Evolutionary conservation across 2,113 vertebrate genomes (phyloP).

Genomic region (Ptyas mucosa): DNA sequence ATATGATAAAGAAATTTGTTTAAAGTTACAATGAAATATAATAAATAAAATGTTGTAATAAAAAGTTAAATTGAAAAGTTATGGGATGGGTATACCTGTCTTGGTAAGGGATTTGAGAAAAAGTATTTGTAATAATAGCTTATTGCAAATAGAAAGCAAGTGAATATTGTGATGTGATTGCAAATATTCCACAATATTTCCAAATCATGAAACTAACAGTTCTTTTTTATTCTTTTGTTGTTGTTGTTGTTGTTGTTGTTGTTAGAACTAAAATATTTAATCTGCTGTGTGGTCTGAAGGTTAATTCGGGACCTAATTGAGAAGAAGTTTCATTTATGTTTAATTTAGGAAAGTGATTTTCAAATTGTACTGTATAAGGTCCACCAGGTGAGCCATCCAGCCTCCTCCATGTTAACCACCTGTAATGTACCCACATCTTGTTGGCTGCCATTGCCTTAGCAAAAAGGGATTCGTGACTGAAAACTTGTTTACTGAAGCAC

Average conservation of each 20-base stretch:
- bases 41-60: background rate
- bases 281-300: background rate
- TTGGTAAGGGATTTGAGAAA: background rate
- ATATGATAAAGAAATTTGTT: background rate
- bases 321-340: background rate
- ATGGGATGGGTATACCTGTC: background rate
- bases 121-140: background rate
- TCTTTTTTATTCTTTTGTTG: background rate
- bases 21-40: background rate
- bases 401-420: background rate
- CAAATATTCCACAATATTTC: background rate
- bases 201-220: background rate
- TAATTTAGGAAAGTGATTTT: background rate
- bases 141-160: background rate
- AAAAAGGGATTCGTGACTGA: background rate
- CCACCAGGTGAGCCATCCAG: background rate
- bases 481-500: background rate
- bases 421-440: background rate
- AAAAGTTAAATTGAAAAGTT: background rate
- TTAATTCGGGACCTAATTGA: background rate
- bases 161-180: background rate
- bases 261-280: background rate
- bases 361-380: background rate
- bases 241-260: background rate
- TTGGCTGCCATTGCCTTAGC: background rate